phyloP scores from a whole-genome alignment of 2,888 invertebrate species.

The Holacanthella duospinosa region DNA sequence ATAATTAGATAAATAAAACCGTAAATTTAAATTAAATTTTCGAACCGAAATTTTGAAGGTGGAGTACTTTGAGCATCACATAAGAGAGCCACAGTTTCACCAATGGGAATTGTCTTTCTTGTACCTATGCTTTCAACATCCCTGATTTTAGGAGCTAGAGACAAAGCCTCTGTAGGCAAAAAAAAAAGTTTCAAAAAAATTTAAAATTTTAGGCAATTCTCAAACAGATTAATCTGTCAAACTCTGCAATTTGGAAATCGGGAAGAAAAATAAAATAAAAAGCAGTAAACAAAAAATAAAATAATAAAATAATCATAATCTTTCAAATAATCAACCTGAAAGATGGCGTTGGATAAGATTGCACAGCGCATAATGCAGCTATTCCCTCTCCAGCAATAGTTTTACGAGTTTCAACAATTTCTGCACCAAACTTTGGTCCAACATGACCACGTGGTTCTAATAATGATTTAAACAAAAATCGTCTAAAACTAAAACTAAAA shows the following conservation, averaged over 20 bases:
- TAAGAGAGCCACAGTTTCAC: constrained; percentile 23
- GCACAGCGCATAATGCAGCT: constrained; percentile 54
- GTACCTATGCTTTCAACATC: constrained; percentile 36
- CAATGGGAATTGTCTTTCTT: constrained; percentile 35
- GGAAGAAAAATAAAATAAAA: neutral
- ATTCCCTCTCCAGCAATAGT: constrained; percentile 30
- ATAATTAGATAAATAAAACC: no score
- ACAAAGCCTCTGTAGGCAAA: neutral
- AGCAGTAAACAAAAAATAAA: no score
- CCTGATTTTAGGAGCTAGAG: constrained; percentile 36
- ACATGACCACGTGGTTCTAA: constrained; percentile 39
- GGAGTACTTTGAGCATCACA: constrained; percentile 38
- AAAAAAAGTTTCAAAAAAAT: neutral
- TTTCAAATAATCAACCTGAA: constrained; percentile 55
- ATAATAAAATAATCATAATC: constrained; percentile 1
- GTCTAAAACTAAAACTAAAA: no score
- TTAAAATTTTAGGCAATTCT: no score
- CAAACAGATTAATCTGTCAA: no score
- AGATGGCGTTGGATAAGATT: constrained; percentile 61
- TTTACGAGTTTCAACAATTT: constrained; percentile 38
- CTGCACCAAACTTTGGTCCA: constrained; percentile 34
- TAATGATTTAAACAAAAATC: neutral
- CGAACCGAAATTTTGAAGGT: constrained; percentile 32
- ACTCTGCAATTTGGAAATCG: no score
- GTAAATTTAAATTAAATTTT: no score